These are phyloP conservation scores for Achroia grisella DNA, from an alignment of 1,140 invertebrate species.

Conservation along the genomic window DNA sequence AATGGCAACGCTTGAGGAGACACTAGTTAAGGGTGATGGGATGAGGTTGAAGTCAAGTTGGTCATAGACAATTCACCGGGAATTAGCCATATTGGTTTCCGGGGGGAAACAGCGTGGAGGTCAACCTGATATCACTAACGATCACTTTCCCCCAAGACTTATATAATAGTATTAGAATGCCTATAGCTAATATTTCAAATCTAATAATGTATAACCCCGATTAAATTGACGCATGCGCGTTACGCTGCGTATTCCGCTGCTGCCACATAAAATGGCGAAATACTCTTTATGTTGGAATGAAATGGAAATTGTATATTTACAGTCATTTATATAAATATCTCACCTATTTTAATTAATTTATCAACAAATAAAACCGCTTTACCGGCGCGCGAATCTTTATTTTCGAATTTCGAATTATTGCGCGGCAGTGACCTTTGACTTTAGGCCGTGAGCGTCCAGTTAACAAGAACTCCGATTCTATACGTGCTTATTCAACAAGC, in stretches of 20 bases:
- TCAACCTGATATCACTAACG: no score
- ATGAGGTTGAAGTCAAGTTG: no score
- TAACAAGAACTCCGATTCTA: conserved; percentile 10
- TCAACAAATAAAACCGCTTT: neutral
- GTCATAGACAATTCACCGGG: no score
- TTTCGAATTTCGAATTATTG: conserved; percentile 11
- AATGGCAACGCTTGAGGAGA: no score
- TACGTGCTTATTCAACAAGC: neutral
- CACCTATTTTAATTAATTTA: neutral
- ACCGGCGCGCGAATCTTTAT: neutral
- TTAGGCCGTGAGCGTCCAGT: conserved; percentile 4
- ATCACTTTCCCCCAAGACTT: no score
- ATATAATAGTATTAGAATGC: no score
- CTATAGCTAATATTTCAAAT: no score
- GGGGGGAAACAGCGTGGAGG: no score
- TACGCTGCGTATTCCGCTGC: conserved; percentile 10
- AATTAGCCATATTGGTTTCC: no score
- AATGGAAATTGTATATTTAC: neutral
- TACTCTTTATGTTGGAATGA: conserved; percentile 5
- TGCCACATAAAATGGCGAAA: conserved; percentile 39
- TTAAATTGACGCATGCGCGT: conserved; percentile 46
- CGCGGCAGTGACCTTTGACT: conserved; percentile 27
- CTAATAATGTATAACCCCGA: conserved; percentile 43
- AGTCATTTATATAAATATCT: neutral
- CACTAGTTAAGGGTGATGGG: no score